These are phyloP conservation scores for Holothuria glaberrima DNA, from an alignment of 35 echinoderm and acorn worm genomes.

Conservation along the genomic window DNA sequence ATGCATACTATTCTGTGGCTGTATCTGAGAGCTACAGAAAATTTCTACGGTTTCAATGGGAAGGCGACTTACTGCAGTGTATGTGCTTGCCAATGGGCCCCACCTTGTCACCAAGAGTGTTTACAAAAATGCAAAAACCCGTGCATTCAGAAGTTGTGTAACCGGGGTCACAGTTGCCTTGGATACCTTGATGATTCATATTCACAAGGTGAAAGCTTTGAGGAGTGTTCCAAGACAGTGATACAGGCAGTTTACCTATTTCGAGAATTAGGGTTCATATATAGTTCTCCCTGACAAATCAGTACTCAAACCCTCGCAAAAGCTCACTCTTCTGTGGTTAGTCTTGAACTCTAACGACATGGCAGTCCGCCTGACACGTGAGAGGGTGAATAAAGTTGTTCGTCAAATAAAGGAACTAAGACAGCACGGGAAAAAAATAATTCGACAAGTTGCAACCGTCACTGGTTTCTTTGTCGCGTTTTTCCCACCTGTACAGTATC, in stretches of 20 bases:
- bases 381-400: background rate
- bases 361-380: too few relatives aligned
- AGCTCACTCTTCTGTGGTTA: slow-evolving; percentile 23
- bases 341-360: slow-evolving; percentile 20
- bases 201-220: background rate
- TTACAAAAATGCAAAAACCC: slow-evolving; percentile 64
- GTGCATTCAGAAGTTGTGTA: slow-evolving; percentile 43
- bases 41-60: too few relatives aligned
- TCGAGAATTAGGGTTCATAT: too few relatives aligned
- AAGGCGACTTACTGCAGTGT: too few relatives aligned
- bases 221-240: slow-evolving; percentile 26
- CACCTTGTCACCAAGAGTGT: slow-evolving; percentile 23
- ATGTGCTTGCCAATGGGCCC: too few relatives aligned
- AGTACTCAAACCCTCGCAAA: background rate
- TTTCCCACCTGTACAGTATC: slow-evolving; percentile 24
- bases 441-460: background rate
- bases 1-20: background rate
- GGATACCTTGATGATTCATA: slow-evolving; percentile 30
- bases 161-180: slow-evolving; percentile 1
- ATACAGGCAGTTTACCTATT: background rate
- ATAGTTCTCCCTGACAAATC: slow-evolving; percentile 50
- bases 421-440: too few relatives aligned
- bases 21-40: background rate
- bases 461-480: slow-evolving; percentile 31
- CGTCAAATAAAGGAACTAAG: background rate